Evolutionary conservation across 2,888 invertebrate species (phyloP).

Genomic region (Hedychridium roseum): DNA sequence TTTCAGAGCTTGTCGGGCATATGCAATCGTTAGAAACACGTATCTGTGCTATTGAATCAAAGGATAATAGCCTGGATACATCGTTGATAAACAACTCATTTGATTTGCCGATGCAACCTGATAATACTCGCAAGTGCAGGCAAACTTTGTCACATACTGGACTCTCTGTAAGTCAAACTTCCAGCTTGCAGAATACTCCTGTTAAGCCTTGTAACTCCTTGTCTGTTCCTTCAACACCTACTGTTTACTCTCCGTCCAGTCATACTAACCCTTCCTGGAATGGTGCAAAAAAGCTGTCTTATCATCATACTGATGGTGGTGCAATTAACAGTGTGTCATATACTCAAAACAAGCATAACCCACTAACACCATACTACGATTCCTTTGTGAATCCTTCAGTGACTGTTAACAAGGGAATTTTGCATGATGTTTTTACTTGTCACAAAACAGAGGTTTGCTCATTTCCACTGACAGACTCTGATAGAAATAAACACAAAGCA

Average conservation of each 20-base stretch:
- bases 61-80: slow-evolving; percentile 51
- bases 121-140: slow-evolving; percentile 5
- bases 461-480: slow-evolving; percentile 9
- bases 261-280: slow-evolving; percentile 25
- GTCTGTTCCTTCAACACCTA: slow-evolving; percentile 56
- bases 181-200: slow-evolving; percentile 47
- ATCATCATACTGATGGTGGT: slow-evolving; percentile 28
- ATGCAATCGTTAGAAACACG: slow-evolving; percentile 69
- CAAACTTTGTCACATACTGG: slow-evolving; percentile 36
- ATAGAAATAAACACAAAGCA: no score
- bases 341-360: slow-evolving; percentile 43
- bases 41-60: slow-evolving; percentile 65
- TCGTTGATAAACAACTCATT: slow-evolving; percentile 34
- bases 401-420: slow-evolving; percentile 28
- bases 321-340: slow-evolving; percentile 31
- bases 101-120: slow-evolving; percentile 22
- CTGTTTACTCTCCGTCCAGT: slow-evolving; percentile 18
- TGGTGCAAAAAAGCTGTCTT: slow-evolving; percentile 19
- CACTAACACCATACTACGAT: slow-evolving; percentile 36
- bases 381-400: slow-evolving; percentile 24
- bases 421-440: slow-evolving; percentile 43
- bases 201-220: slow-evolving; percentile 42
- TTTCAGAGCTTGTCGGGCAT: slow-evolving; percentile 72
- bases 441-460: slow-evolving; percentile 29
- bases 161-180: slow-evolving; percentile 44